Percentiles rank a stretch among this genome's conserved stretches.
These are phyloP conservation scores for Anaspis maculata DNA, from an alignment of 2,888 invertebrate genomes.

Conservation along the genomic window DNA sequence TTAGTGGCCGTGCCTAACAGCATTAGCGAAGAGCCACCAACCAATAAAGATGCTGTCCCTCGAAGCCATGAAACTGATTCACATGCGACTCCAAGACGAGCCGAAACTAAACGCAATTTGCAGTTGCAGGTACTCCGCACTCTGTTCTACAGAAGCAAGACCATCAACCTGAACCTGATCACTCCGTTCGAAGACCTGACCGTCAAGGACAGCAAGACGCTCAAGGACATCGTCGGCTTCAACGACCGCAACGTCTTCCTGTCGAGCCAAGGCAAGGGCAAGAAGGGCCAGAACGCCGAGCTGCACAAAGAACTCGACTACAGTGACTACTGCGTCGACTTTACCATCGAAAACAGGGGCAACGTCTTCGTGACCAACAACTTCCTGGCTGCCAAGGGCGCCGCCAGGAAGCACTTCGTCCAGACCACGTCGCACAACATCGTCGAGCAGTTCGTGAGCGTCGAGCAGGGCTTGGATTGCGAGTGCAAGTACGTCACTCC, in stretches of 20 bases:
- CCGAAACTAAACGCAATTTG: constrained; percentile 9
- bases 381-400: constrained; percentile 47
- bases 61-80: too few relatives aligned
- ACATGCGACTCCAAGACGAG: too few relatives aligned
- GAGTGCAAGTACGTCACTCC: constrained; percentile 29
- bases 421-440: constrained; percentile 47
- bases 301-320: constrained; percentile 49
- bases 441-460: constrained; percentile 37
- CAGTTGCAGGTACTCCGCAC: constrained; percentile 31
- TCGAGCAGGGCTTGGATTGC: constrained; percentile 44
- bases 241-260: constrained; percentile 54
- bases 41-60: too few relatives aligned
- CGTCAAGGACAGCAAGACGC: constrained; percentile 48
- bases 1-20: too few relatives aligned
- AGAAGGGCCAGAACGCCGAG: constrained; percentile 48
- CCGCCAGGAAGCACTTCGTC: constrained; percentile 53
- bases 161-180: constrained; percentile 54
- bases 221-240: constrained; percentile 53
- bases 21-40: too few relatives aligned
- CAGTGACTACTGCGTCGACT: constrained; percentile 58
- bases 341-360: constrained; percentile 58
- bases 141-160: constrained; percentile 46
- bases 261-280: constrained; percentile 55
- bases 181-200: constrained; percentile 49
- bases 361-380: constrained; percentile 56